A percentile compares a stretch with the other conserved stretches of the same genome.
phyloP scores from a whole-genome alignment of 2,888 invertebrate genomes.

The Nemurella pictetii region DNA sequence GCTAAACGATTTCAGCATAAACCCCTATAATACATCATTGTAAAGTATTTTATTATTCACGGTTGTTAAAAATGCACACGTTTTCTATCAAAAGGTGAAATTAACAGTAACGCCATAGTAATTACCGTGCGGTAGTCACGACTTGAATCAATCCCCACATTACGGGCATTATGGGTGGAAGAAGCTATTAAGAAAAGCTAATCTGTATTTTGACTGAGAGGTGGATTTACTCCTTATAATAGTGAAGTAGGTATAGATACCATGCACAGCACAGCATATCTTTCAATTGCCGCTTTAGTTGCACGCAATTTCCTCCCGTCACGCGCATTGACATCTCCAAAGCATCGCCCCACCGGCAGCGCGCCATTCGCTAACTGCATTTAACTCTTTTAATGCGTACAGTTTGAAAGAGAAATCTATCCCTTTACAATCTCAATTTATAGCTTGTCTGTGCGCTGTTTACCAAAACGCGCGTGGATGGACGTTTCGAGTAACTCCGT shows the following conservation, averaged over 20 bases:
- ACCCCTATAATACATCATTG: slow-evolving; percentile 1
- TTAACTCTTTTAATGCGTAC: background rate
- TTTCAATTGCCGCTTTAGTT: background rate
- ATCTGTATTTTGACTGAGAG: background rate
- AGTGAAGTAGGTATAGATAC: background rate
- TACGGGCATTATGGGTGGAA: background rate
- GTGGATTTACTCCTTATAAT: background rate
- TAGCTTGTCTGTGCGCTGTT: slow-evolving; percentile 4
- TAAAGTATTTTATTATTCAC: background rate
- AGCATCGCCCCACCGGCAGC: background rate
- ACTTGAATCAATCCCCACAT: background rate
- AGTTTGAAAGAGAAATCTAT: slow-evolving; percentile 5
- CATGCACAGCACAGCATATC: background rate
- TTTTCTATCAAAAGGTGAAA: slow-evolving; percentile 4
- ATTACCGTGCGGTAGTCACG: slow-evolving; percentile 1
- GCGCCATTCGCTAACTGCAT: background rate
- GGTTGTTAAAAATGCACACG: slow-evolving; percentile 9
- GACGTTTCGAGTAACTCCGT: background rate
- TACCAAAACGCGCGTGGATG: background rate
- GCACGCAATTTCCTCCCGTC: background rate
- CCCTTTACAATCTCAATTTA: slow-evolving; percentile 13
- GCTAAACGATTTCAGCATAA: slow-evolving; percentile 3
- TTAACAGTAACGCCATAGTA: background rate
- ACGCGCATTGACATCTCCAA: background rate
- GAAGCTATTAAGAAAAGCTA: background rate